Evolutionary conservation across 2,888 invertebrate genomes (phyloP), one percentile per base, ranked within the genome.

Genomic region (Thysanoteuthis rhombus): DNA sequence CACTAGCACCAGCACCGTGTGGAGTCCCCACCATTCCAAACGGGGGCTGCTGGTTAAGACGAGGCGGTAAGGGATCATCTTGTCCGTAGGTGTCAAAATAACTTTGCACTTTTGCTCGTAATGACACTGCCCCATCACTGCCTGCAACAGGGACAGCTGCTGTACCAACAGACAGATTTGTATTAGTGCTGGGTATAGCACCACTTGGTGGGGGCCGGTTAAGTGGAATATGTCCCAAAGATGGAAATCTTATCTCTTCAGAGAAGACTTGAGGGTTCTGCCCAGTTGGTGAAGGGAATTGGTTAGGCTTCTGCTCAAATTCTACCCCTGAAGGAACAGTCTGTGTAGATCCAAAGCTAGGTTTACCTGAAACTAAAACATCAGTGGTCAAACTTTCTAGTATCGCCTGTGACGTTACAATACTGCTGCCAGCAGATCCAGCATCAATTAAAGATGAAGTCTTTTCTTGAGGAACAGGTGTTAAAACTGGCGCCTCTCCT

Each of bases 101-200:
- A 92, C 94, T 94, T 93, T 95, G 94, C 28, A 95, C 95, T 93
- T 95, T 95, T n/a, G 94, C 95, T 40, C 94, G 93, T 42, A 94
- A 93, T 28, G 94, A 94, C 93, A 94, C 92, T n/a, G 92, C 92
- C 19, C 92, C 92, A 92, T 92, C 92, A 40, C 40, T 40, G 19
- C 92, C 92, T 12, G 39, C 45, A 45, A 45, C 92, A 40, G 40
- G n/a, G 19, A 45, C 42, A 40, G 40, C 42, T 45, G 92, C 92
- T 4, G 92, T 40, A 42, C 39, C 40, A 16, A 39, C 40, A 32
- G n/a, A 19, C 32, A 42, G 42, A 28, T 40, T 40, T 19, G 92
- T 19, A 2, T 45, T 45, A 92, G 42, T 92, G 40, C 42, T 92
- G 32, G 92, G 92, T 75, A 75, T n/a, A 75, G 36, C 12, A 75